A percentile compares a stretch with the other conserved stretches of the same genome.
phyloP scores from a whole-genome alignment of 2,797 vertebrate species.

The Yasuhikotakia modesta region DNA sequence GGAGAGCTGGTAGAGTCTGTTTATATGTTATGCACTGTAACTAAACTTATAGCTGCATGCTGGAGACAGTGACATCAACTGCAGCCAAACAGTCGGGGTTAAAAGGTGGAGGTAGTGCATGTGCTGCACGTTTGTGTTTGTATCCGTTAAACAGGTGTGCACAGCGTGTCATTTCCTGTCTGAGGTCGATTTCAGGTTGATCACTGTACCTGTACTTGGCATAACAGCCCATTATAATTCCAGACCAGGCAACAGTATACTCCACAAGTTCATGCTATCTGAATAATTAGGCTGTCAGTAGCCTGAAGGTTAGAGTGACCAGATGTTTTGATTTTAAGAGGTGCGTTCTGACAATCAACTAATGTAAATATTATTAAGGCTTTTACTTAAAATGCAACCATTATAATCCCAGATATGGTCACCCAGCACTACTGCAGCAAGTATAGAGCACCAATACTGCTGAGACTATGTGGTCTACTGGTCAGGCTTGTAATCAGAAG shows the following conservation, averaged over 20 bases:
- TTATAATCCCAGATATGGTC: no score
- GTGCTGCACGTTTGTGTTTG: constrained; percentile 1
- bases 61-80: not conserved
- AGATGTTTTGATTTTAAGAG: constrained; percentile 17
- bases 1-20: constrained; percentile 1
- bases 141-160: no score
- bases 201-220: not conserved
- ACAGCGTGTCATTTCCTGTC: not conserved
- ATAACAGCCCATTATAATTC: not conserved
- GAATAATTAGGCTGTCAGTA: constrained; percentile 25
- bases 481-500: not conserved
- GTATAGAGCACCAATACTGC: not conserved
- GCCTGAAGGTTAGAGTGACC: constrained; percentile 14
- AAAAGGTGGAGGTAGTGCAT: constrained; percentile 1
- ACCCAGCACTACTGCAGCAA: not conserved
- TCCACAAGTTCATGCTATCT: constrained; percentile 6
- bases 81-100: not conserved
- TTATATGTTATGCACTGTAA: not conserved
- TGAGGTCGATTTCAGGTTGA: not conserved
- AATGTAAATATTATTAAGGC: not conserved
- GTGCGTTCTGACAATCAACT: not conserved
- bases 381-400: no score
- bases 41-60: not conserved
- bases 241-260: not conserved
- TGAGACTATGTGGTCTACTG: no score